These are phyloP conservation scores for Listrodromus nycthemerus DNA, from an alignment of 2,888 invertebrate genomes.

Conservation along the genomic window DNA sequence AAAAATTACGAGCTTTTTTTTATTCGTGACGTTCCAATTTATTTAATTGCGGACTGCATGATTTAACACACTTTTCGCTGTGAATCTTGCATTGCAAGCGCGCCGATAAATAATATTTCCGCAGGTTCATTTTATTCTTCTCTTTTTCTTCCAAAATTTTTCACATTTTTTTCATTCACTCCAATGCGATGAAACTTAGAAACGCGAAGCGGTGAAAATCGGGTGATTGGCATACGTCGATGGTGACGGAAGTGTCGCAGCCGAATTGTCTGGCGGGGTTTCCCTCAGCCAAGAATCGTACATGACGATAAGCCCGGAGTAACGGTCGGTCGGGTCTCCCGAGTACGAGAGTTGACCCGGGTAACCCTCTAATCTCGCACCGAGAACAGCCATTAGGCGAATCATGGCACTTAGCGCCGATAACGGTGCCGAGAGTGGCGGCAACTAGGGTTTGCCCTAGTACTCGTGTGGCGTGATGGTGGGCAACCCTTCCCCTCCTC, in stretches of 20 bases:
- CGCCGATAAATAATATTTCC: too few relatives aligned
- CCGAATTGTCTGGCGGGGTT: conserved; percentile 15
- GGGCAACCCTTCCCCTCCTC: conserved; percentile 14
- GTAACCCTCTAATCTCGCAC: conserved; percentile 70
- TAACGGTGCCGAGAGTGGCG: conserved; percentile 65
- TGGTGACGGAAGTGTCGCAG: neutral
- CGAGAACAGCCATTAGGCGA: conserved; percentile 72
- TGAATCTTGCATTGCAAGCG: too few relatives aligned
- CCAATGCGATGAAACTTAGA: neutral
- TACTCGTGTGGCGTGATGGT: conserved; percentile 43
- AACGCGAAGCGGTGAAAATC: neutral
- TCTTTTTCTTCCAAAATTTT: too few relatives aligned
- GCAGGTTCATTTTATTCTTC: too few relatives aligned
- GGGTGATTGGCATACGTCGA: conserved; percentile 23
- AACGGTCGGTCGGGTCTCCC: conserved; percentile 53
- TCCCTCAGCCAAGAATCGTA: conserved; percentile 59
- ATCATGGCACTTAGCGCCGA: conserved; percentile 74
- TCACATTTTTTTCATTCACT: too few relatives aligned
- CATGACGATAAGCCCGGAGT: conserved; percentile 69
- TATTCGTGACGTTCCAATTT: too few relatives aligned
- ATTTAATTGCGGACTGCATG: too few relatives aligned
- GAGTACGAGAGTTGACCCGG: conserved; percentile 60
- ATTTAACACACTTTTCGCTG: too few relatives aligned
- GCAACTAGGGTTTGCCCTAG: conserved; percentile 23
- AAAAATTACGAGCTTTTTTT: too few relatives aligned